Conservation (phyloP, 2,113 vertebrate genomes). For the Psettodes erumei region DNA sequence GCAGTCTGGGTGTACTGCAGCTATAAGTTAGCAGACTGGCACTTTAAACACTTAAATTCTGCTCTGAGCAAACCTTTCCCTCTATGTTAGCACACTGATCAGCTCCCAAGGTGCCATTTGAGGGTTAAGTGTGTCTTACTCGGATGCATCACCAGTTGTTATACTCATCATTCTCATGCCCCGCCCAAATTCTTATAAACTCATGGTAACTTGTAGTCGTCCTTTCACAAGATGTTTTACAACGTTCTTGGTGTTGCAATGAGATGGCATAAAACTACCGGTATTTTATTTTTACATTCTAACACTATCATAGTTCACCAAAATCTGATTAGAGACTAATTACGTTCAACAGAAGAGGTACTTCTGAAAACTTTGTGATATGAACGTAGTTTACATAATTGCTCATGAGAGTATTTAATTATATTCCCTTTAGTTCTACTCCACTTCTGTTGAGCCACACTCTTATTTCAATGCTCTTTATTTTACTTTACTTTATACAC, state of each 20-base stretch:
- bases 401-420: background rate
- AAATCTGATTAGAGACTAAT: background rate
- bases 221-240: constrained; percentile 17
- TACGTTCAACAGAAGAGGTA: background rate
- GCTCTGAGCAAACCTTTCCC: background rate
- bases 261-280: background rate
- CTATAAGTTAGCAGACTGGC: no score
- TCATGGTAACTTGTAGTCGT: constrained; percentile 11
- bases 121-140: constrained; percentile 25
- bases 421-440: background rate
- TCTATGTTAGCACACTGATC: background rate
- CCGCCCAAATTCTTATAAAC: constrained; percentile 7
- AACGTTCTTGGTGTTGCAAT: constrained; percentile 12
- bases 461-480: background rate
- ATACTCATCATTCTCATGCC: background rate
- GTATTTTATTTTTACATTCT: background rate
- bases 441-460: constrained; percentile 3
- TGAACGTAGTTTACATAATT: background rate
- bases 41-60: background rate
- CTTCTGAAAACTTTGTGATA: background rate
- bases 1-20: background rate
- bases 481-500: constrained; percentile 10
- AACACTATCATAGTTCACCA: background rate
- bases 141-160: constrained; percentile 9
- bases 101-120: background rate